phyloP scores from a whole-genome alignment of 2,888 invertebrate genomes.

The Linnaemya tessellans region DNA sequence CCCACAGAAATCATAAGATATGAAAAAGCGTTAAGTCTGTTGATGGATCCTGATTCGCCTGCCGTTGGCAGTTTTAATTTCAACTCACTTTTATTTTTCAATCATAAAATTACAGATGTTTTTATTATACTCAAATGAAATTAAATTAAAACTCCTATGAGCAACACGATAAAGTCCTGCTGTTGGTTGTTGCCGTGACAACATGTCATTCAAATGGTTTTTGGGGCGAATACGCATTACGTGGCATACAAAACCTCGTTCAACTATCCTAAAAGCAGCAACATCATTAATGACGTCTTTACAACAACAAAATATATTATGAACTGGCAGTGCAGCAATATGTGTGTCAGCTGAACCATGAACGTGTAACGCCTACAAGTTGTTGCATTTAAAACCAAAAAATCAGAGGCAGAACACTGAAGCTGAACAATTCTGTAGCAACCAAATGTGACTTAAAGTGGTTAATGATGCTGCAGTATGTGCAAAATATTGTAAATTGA shows the following conservation, averaged over 20 bases:
- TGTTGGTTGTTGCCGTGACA: conserved; percentile 49
- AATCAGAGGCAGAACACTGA: conserved; percentile 32
- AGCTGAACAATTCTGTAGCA: conserved; percentile 43
- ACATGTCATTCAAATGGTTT: conserved; percentile 57
- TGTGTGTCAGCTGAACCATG: conserved; percentile 73
- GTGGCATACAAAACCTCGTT: conserved; percentile 50
- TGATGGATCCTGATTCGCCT: neutral
- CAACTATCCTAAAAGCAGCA: conserved; percentile 39
- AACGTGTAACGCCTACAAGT: conserved; percentile 77
- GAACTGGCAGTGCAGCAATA: conserved; percentile 17
- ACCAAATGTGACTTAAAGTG: conserved; percentile 34
- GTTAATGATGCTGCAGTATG: conserved; percentile 51
- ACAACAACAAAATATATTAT: conserved; percentile 14
- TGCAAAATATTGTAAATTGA: conserved; percentile 55
- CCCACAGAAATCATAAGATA: too few relatives aligned
- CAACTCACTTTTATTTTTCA: neutral
- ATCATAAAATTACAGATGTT: conserved; percentile 30
- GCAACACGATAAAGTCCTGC: conserved; percentile 31
- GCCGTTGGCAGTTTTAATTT: neutral
- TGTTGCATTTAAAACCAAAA: conserved; percentile 71
- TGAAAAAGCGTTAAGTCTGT: too few relatives aligned
- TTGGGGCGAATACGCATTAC: conserved; percentile 45
- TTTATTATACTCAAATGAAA: conserved; percentile 5
- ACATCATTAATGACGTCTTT: conserved; percentile 20
- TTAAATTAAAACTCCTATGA: conserved; percentile 8